Evolutionary conservation across 2,888 invertebrate genomes (phyloP).

Genomic region (Tinea semifulvella): DNA sequence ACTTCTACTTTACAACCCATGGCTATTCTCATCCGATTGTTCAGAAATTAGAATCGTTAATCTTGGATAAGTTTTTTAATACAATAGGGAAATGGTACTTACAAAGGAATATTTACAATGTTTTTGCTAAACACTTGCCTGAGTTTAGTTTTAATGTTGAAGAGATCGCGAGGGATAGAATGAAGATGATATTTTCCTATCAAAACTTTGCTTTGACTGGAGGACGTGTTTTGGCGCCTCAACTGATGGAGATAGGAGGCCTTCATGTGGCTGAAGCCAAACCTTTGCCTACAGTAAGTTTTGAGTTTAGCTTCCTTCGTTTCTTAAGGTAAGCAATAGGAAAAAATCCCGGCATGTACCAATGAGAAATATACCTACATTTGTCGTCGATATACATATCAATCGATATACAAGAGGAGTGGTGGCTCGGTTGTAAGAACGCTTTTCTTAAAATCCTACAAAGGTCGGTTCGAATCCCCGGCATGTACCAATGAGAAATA

Average conservation of each 20-base stretch:
- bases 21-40: constrained; percentile 34
- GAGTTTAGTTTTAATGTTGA: constrained; percentile 49
- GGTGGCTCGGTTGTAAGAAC: no score
- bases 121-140: constrained; percentile 44
- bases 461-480: no score
- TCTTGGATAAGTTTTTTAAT: constrained; percentile 28
- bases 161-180: constrained; percentile 46
- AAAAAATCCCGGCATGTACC: no score
- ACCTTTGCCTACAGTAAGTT: constrained; percentile 31
- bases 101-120: constrained; percentile 35
- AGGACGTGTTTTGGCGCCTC: constrained; percentile 56
- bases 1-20: constrained; percentile 45
- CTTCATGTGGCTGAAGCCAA: constrained; percentile 45
- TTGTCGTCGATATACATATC: no score
- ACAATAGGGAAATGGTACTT: constrained; percentile 29
- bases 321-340: no score
- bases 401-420: no score
- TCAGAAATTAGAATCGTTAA: constrained; percentile 30
- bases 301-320: no score
- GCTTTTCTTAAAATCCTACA: no score
- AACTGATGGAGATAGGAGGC: constrained; percentile 69
- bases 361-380: no score
- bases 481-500: no score
- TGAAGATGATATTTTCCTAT: constrained; percentile 65
- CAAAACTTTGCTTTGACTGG: constrained; percentile 69